Evolutionary conservation across 2,888 invertebrate species (phyloP).

Genomic region (Drosophila mayaguana): DNA sequence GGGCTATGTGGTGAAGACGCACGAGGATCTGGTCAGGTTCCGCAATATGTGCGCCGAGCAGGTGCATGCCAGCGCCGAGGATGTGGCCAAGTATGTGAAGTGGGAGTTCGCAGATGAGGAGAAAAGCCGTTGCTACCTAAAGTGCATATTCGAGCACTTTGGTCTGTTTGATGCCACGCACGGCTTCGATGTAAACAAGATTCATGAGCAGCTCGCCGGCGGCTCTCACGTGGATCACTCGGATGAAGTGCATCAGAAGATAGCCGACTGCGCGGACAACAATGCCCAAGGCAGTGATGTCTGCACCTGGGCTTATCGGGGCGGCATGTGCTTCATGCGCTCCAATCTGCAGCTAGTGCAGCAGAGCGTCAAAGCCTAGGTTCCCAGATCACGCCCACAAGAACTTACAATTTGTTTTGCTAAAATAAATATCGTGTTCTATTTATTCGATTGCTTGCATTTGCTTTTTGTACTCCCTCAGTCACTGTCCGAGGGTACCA

Average conservation of each 20-base stretch:
- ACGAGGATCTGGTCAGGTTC: constrained; percentile 76
- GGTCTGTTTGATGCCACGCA: constrained; percentile 79
- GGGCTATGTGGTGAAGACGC: constrained; percentile 82
- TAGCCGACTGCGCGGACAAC: constrained; percentile 81
- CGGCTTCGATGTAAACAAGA: constrained; percentile 83
- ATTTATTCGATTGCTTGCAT: background rate
- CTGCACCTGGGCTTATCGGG: constrained; percentile 83
- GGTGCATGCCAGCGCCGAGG: constrained; percentile 71
- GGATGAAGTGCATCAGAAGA: constrained; percentile 80
- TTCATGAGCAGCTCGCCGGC: constrained; percentile 82
- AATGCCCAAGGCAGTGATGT: constrained; percentile 75
- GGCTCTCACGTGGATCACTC: constrained; percentile 69
- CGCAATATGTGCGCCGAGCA: constrained; percentile 76
- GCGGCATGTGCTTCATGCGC: constrained; percentile 82
- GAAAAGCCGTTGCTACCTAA: constrained; percentile 82
- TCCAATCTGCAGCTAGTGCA: constrained; percentile 79
- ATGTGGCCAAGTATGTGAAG: constrained; percentile 81
- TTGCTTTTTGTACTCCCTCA: constrained; percentile 51
- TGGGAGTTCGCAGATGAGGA: constrained; percentile 83
- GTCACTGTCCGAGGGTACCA: constrained; percentile 68
- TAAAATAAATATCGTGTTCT: constrained; percentile 9
- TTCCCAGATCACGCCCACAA: background rate
- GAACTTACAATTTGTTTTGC: background rate
- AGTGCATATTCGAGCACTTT: constrained; percentile 83
- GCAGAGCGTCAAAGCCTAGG: constrained; percentile 70